These are phyloP conservation scores for Labia minor DNA, from an alignment of 2,888 invertebrate genomes.

Conservation along the genomic window DNA sequence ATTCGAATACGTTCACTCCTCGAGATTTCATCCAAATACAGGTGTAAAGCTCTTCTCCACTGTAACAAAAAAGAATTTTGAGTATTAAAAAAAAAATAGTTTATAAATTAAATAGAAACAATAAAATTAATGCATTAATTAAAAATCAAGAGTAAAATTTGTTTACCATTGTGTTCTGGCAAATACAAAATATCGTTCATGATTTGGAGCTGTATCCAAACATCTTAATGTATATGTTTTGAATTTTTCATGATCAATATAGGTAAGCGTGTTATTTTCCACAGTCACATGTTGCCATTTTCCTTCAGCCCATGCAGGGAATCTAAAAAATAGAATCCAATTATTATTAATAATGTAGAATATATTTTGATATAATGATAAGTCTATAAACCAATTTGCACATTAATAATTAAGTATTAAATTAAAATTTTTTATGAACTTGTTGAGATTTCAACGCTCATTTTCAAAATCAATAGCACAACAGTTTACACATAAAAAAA, in stretches of 20 bases:
- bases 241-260: conserved; percentile 42
- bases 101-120: not conserved
- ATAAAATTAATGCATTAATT: not conserved
- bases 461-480: too few relatives aligned
- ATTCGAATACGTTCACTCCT: conserved; percentile 50
- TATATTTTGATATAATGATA: too few relatives aligned
- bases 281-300: conserved; percentile 48
- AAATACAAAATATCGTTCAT: conserved; percentile 41
- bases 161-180: conserved; percentile 45
- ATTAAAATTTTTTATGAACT: too few relatives aligned
- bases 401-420: too few relatives aligned
- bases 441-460: too few relatives aligned
- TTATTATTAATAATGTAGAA: too few relatives aligned
- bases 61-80: conserved; percentile 34
- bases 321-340: conserved; percentile 35
- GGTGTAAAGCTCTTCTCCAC: conserved; percentile 48
- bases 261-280: conserved; percentile 39
- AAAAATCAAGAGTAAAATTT: not conserved
- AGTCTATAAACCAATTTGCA: too few relatives aligned
- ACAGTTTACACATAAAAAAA: too few relatives aligned
- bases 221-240: conserved; percentile 44
- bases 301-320: conserved; percentile 52
- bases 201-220: conserved; percentile 32
- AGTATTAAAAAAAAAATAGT: not conserved
- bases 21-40: conserved; percentile 49